Percentiles rank a stretch among this genome's conserved stretches.
Conservation (phyloP, 2,113 vertebrate species). For the Nesogale talazaci region DNA sequence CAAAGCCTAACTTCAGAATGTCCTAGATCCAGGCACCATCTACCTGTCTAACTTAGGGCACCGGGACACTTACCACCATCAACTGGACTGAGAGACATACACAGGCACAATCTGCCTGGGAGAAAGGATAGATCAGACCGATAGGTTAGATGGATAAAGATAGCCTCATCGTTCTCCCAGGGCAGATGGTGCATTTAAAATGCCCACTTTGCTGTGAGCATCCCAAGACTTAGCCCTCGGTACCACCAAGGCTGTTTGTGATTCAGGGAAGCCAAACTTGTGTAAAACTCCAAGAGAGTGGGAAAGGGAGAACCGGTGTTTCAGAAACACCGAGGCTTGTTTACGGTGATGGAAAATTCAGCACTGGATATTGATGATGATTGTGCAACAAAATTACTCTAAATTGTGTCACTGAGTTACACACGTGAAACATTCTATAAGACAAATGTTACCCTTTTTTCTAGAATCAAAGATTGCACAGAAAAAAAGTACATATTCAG, state of each 20-base stretch:
- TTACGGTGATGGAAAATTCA: not conserved
- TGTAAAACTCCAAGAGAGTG: no score
- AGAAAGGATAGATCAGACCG: no score
- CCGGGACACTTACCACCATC: not conserved
- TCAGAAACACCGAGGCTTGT: not conserved
- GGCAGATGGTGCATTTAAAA: no score
- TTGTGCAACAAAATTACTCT: not conserved
- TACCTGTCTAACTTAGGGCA: not conserved
- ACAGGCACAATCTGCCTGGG: no score
- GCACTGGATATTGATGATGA: not conserved
- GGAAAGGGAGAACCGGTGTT: not conserved
- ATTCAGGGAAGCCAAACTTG: no score
- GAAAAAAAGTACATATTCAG: not conserved
- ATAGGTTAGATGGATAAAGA: no score
- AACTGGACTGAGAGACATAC: no score
- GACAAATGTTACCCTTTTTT: not conserved
- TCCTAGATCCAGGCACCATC: not conserved
- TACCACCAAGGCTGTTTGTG: no score
- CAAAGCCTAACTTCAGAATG: conserved; percentile 15
- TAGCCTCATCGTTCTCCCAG: no score
- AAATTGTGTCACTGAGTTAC: not conserved
- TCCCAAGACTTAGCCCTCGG: no score
- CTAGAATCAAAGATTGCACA: not conserved
- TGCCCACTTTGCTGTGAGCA: no score
- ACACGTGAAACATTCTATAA: not conserved